These are phyloP conservation scores for Acanthiza pusilla DNA, from an alignment of 2,797 vertebrate species.

Conservation along the genomic window DNA sequence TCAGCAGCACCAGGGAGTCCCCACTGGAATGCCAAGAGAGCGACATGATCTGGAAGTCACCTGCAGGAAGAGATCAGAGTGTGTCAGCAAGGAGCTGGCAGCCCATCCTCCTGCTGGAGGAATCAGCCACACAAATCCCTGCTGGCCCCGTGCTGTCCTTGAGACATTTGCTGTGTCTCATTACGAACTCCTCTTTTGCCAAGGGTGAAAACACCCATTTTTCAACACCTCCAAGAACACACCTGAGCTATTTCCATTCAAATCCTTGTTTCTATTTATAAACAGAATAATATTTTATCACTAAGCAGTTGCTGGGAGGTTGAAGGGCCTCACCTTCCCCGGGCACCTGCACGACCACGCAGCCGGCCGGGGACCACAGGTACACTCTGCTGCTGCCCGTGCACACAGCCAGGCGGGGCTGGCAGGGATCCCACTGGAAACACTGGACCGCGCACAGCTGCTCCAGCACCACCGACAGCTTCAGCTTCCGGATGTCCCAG, in stretches of 20 bases:
- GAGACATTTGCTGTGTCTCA: background rate
- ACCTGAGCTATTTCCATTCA: background rate
- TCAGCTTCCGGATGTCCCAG: conserved; percentile 89
- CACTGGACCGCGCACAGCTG: conserved; percentile 82
- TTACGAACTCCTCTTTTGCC: background rate
- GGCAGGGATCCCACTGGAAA: conserved; percentile 90
- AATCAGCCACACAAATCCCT: background rate
- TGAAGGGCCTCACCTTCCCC: conserved; percentile 80
- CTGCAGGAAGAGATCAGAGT: conserved; percentile 62
- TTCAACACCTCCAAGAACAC: background rate
- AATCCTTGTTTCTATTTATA: accelerated
- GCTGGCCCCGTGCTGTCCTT: background rate
- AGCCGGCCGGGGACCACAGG: conserved; percentile 89
- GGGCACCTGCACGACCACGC: conserved; percentile 85
- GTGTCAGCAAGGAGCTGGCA: background rate
- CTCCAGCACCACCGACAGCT: conserved; percentile 83
- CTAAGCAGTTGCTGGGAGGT: background rate
- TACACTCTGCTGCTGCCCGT: conserved; percentile 84
- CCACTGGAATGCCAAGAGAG: conserved; percentile 86
- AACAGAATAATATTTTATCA: background rate
- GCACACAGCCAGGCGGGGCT: conserved; percentile 87
- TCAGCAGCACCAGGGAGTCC: conserved; percentile 81
- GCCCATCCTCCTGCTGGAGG: background rate
- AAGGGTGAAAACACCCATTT: accelerated
- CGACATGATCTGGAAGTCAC: conserved; percentile 84